Conservation (phyloP, 1,140 invertebrate genomes). For the Apis cerana region DNA sequence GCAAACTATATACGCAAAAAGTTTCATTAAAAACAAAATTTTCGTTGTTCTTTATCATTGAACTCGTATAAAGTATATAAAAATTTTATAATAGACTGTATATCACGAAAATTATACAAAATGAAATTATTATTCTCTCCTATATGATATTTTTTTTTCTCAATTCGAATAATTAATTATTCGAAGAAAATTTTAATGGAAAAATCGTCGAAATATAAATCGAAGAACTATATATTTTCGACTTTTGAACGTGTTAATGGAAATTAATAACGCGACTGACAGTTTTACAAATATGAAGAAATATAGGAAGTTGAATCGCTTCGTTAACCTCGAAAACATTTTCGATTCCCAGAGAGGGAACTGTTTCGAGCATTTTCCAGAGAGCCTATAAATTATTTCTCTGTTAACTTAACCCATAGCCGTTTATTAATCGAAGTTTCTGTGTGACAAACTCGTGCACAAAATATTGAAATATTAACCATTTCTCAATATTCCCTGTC, state of each 20-base stretch:
- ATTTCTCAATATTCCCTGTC: not conserved
- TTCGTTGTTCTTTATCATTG: too few species aligned
- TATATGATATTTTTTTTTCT: not conserved
- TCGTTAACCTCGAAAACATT: constrained; percentile 11
- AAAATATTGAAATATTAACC: not conserved
- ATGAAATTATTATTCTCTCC: not conserved
- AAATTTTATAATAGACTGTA: too few species aligned
- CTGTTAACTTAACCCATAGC: constrained; percentile 14
- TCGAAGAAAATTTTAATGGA: not conserved
- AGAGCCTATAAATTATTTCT: constrained; percentile 8
- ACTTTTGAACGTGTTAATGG: not conserved
- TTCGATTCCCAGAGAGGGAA: not conserved
- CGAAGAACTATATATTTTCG: not conserved
- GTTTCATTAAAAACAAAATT: too few species aligned
- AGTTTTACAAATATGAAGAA: constrained; percentile 8
- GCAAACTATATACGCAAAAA: too few species aligned
- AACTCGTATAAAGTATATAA: too few species aligned
- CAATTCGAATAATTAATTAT: not conserved
- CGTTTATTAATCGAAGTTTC: not conserved
- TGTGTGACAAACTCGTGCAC: too few species aligned
- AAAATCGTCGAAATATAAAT: not conserved
- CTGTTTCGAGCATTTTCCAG: not conserved
- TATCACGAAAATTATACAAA: too few species aligned
- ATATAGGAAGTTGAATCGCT: constrained; percentile 6
- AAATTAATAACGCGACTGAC: not conserved